Base-by-base conservation (phyloP, 2,113 vertebrate species). In the Sakesphorus luctuosus region DNA sequence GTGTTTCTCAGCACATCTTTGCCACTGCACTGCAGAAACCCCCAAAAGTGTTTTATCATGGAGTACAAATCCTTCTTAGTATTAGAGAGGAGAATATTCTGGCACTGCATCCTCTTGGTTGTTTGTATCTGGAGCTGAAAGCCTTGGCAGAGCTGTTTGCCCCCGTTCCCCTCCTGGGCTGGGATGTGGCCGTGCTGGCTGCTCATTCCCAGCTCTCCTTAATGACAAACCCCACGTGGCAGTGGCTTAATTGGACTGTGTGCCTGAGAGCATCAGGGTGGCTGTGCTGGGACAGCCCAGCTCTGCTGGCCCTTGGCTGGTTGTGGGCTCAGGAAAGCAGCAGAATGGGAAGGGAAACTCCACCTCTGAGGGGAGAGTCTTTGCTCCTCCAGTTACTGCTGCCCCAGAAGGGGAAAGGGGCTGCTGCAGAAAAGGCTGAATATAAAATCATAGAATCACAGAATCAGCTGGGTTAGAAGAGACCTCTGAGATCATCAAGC, bases 191-290 rank as follows among this genome's bases (percentile, higher is more conserved):
- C 43, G 44, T 55, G 47, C 84, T 84, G 68, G 69, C 84, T 94
- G 90, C 80, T 92, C 95, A 75, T 89, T 97, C 95, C 77, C 82
- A 96, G 93, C 92, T 95, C 79, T 83, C 92, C 94, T 96, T 97
- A 97, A 97, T 96, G 92, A 96, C 91, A 97, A 96, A 87, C 86
- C 58, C 90, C 52, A 96, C 97, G 96, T 97, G 84, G 93, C 96
- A 96, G 94, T 89, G 94, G 59, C 76, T 87, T 97, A 96, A 97
- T 96, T 96, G 96, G 97, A 97, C 97, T 97, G 93, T 74, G 69
- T 87, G 63, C 93, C 80, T 97, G 96, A 97, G 95, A 92, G 89
- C 84, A 97, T 97, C 96, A 97, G 92, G 96, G 56, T 83, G 65
- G 85, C 59, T 74, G 72, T 89, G 86, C 87, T 93, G 89, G 87